Percentiles rank a stretch among this genome's conserved stretches.
These are phyloP conservation scores for Keiferia lycopersicella DNA, from an alignment of 2,888 invertebrate genomes.

Conservation along the genomic window DNA sequence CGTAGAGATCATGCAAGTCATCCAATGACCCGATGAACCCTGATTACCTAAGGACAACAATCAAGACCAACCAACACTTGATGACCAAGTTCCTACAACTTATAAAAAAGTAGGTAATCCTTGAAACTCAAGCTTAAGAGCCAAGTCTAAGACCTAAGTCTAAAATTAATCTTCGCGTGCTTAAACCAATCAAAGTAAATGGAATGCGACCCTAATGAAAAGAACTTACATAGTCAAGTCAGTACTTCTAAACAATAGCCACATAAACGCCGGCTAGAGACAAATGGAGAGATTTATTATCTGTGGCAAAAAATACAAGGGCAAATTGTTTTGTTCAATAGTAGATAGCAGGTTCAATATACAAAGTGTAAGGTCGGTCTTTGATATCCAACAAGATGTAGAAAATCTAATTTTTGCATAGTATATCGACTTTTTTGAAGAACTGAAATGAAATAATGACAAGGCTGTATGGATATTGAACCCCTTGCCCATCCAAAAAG, in stretches of 20 bases:
- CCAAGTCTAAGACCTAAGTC: neutral
- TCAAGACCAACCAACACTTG: too few species aligned
- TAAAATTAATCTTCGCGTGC: slow-evolving; percentile 6
- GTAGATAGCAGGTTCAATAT: neutral
- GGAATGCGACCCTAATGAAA: slow-evolving; percentile 18
- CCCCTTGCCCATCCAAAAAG: too few species aligned
- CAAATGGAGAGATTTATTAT: slow-evolving; percentile 72
- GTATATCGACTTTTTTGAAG: too few species aligned
- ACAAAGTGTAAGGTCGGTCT: too few species aligned
- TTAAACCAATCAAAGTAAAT: slow-evolving; percentile 12
- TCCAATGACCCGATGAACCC: too few species aligned
- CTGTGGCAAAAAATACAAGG: slow-evolving; percentile 50
- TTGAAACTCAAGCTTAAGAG: neutral
- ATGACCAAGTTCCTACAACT: too few species aligned
- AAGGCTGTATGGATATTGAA: too few species aligned
- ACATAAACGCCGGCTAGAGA: slow-evolving; percentile 66
- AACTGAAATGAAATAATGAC: too few species aligned
- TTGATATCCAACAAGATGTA: too few species aligned
- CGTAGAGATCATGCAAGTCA: too few species aligned
- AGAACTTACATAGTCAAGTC: slow-evolving; percentile 11
- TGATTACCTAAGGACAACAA: too few species aligned
- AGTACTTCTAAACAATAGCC: slow-evolving; percentile 54
- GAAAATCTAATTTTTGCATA: too few species aligned
- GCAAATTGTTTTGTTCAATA: neutral
- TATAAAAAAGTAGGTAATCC: neutral